Evolutionary conservation across 2,888 invertebrate species (phyloP).

Genomic region (Macrosiphum euphorbiae): DNA sequence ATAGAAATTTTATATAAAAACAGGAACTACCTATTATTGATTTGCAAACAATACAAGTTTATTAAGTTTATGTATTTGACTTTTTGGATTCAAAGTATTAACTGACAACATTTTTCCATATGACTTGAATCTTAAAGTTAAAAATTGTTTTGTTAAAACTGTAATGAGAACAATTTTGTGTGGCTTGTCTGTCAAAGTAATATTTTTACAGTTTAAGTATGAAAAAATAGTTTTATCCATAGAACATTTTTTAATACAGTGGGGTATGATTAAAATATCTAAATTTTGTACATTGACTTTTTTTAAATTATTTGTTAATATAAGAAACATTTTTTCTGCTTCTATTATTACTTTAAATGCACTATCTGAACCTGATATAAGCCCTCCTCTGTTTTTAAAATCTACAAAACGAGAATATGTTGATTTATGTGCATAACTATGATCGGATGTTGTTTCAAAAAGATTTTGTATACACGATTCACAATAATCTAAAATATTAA

Average conservation of each 20-base stretch:
- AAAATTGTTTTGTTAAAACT: not conserved
- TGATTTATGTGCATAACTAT: too few species aligned
- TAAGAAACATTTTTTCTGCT: not conserved
- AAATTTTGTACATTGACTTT: constrained; percentile 9
- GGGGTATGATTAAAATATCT: not conserved
- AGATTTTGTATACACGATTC: too few species aligned
- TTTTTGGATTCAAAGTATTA: not conserved
- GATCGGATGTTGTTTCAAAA: too few species aligned
- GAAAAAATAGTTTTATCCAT: not conserved
- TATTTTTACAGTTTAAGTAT: not conserved
- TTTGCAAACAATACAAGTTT: not conserved
- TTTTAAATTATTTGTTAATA: not conserved
- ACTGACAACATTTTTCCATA: not conserved
- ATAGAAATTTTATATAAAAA: too few species aligned
- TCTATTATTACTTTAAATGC: not conserved
- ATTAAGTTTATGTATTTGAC: not conserved
- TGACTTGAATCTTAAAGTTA: not conserved
- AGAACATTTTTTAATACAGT: not conserved
- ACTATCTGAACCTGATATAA: not conserved
- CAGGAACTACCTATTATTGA: not conserved
- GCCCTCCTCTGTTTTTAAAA: too few species aligned
- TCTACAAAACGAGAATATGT: too few species aligned
- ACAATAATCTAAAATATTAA: not conserved
- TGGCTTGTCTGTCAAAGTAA: not conserved
- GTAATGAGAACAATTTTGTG: not conserved